These are phyloP conservation scores for Synanceia verrucosa DNA, from an alignment of 2,797 vertebrate species.

Conservation along the genomic window DNA sequence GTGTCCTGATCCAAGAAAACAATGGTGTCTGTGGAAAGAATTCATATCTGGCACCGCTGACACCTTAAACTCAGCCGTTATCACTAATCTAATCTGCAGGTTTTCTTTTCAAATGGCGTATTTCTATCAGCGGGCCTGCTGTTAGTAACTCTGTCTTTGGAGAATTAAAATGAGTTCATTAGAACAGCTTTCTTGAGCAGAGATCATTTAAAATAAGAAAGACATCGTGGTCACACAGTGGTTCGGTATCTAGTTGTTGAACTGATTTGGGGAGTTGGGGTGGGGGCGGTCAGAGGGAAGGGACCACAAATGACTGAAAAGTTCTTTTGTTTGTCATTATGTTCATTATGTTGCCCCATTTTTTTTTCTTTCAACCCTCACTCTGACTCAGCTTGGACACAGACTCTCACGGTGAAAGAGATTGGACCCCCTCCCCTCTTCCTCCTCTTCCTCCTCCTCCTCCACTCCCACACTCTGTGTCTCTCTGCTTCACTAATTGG, in stretches of 20 bases:
- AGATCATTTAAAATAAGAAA: too few species aligned
- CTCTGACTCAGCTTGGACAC: conserved; percentile 53
- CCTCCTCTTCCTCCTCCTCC: conserved; percentile 27
- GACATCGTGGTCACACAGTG: conserved; percentile 7
- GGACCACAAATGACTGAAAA: conserved; percentile 71
- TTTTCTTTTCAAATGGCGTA: background rate
- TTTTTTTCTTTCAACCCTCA: conserved; percentile 57
- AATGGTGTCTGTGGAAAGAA: conserved; percentile 21
- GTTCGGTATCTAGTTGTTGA: conserved; percentile 12
- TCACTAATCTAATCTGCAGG: background rate
- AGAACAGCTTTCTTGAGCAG: too few species aligned
- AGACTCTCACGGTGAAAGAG: conserved; percentile 72
- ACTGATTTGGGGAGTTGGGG: conserved; percentile 36
- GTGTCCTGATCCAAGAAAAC: conserved; percentile 38
- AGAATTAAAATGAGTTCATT: background rate
- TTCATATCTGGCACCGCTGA: background rate
- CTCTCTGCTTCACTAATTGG: conserved; percentile 85
- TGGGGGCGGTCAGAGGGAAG: conserved; percentile 58
- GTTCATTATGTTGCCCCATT: conserved; percentile 66
- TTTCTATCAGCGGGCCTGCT: background rate
- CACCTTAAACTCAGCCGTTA: background rate
- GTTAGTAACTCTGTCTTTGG: background rate
- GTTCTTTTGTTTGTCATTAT: conserved; percentile 76
- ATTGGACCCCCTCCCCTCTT: conserved; percentile 41
- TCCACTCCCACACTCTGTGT: conserved; percentile 65